Evolutionary conservation across 2,888 invertebrate species (phyloP).

Genomic region (Osmoderma eremita): DNA sequence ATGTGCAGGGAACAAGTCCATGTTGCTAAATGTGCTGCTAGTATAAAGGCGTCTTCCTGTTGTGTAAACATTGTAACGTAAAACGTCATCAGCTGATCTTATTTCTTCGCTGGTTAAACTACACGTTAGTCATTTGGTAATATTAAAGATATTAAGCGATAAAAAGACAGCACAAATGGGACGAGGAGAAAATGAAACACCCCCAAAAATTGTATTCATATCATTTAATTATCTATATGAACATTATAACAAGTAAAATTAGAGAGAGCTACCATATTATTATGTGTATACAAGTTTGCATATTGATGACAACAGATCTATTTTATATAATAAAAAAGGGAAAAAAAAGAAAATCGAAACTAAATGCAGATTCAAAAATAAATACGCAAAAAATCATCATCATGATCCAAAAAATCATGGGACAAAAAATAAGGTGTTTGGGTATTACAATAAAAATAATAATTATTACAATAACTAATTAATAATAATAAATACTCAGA

Average conservation of each 20-base stretch:
- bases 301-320: constrained; percentile 61
- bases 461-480: constrained; percentile 4
- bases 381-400: constrained; percentile 50
- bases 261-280: constrained; percentile 63
- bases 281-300: constrained; percentile 60
- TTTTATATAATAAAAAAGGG: constrained; percentile 34
- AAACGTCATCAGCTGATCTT: too few relatives aligned
- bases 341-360: constrained; percentile 47
- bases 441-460: neutral
- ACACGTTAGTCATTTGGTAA: too few relatives aligned
- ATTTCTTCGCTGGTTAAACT: too few relatives aligned
- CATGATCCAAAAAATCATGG: constrained; percentile 44
- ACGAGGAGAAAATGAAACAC: constrained; percentile 27
- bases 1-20: too few relatives aligned
- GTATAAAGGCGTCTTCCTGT: too few relatives aligned
- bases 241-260: constrained; percentile 63
- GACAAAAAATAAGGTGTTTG: constrained; percentile 50
- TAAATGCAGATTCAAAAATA: constrained; percentile 54
- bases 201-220: constrained; percentile 50
- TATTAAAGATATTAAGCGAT: too few relatives aligned
- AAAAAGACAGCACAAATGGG: too few relatives aligned
- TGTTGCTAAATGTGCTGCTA: too few relatives aligned
- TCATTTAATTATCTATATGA: constrained; percentile 64
- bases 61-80: too few relatives aligned
- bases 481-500: constrained; percentile 63